Evolutionary conservation across 2,888 invertebrate genomes (phyloP).

Genomic region (Diarsia dahlii): DNA sequence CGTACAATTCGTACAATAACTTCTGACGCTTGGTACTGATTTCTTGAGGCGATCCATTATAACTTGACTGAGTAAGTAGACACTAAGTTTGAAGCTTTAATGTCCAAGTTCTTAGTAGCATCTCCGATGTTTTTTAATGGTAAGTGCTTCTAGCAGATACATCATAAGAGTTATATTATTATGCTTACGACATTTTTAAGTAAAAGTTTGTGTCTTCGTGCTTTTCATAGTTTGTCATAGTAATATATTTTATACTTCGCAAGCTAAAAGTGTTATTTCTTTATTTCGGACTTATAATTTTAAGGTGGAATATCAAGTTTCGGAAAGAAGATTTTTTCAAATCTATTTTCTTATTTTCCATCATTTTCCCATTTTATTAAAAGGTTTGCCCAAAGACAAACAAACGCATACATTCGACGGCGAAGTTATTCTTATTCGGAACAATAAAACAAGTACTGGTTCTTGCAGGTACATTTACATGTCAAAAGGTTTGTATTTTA

Average conservation of each 20-base stretch:
- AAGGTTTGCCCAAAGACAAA: not conserved
- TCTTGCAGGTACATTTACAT: not conserved
- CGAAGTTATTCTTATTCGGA: not conserved
- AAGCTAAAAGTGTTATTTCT: not conserved
- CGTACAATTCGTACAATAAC: no score
- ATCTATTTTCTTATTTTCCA: no score
- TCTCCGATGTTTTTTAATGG: constrained; percentile 16
- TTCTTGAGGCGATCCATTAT: constrained; percentile 5
- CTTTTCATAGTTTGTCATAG: not conserved
- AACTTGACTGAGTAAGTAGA: constrained; percentile 25
- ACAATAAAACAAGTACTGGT: not conserved
- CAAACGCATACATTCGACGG: not conserved
- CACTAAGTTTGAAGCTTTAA: constrained; percentile 30
- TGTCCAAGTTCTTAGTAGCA: constrained; percentile 20
- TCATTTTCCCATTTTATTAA: not conserved
- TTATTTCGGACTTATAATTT: not conserved
- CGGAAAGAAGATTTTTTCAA: not conserved
- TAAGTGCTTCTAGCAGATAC: constrained; percentile 3
- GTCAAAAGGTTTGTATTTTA: not conserved
- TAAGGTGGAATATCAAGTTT: not conserved
- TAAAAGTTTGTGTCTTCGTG: not conserved
- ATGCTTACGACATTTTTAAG: not conserved
- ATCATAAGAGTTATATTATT: not conserved
- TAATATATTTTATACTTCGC: not conserved
- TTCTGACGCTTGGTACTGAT: not conserved